Percentiles rank a stretch among this genome's conserved stretches.
Evolutionary conservation across 2,113 vertebrate genomes (phyloP).

Genomic region (Mormyrus lacerda): DNA sequence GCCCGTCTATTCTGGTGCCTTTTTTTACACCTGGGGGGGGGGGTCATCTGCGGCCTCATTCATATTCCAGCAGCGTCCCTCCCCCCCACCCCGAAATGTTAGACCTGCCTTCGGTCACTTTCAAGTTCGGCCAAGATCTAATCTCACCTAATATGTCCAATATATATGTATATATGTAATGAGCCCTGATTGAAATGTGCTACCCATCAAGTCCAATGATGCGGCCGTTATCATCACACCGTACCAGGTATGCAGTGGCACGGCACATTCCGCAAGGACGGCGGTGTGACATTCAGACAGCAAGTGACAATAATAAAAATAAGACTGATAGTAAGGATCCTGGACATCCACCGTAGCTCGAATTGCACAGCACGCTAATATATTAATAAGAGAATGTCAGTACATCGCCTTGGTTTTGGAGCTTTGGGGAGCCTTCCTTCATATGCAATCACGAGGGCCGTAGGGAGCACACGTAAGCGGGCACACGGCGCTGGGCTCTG

Average conservation of each 20-base stretch:
- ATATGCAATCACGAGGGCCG: neutral
- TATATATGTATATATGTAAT: neutral
- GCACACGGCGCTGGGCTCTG: neutral
- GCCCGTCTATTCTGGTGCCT: neutral
- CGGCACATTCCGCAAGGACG: neutral
- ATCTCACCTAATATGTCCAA: neutral
- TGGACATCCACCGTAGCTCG: neutral
- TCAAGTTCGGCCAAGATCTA: neutral
- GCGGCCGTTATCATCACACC: neutral
- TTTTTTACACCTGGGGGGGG: neutral
- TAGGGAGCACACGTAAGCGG: neutral
- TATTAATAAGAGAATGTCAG: neutral
- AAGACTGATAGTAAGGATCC: neutral
- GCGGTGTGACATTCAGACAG: neutral
- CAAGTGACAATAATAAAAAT: neutral
- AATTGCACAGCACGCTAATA: neutral
- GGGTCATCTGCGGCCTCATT: neutral
- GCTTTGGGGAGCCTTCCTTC: neutral
- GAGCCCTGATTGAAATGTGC: neutral
- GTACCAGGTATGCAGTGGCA: neutral
- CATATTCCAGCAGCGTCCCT: neutral
- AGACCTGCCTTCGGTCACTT: neutral
- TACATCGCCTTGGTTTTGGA: neutral
- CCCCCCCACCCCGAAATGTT: neutral
- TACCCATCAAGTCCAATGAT: neutral